Conservation (phyloP, 2,113 vertebrate genomes). For the Ascaphus truei region DNA sequence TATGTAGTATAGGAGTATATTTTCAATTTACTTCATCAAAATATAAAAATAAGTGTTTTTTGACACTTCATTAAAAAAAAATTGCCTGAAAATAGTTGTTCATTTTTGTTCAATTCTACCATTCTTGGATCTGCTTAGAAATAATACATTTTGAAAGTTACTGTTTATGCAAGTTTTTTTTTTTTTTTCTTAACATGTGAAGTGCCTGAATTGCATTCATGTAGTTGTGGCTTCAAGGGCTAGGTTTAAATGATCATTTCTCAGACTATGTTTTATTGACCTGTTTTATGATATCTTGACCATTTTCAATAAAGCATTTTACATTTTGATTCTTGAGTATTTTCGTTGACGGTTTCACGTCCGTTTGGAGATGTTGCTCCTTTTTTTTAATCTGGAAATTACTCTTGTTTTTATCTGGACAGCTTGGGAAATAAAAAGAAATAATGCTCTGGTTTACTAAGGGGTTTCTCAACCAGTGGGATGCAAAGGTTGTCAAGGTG, state of each 20-base stretch:
- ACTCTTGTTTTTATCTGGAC: no score
- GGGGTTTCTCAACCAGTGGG: no score
- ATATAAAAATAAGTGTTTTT: no score
- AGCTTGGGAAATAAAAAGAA: no score
- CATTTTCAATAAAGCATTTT: slow-evolving; percentile 65
- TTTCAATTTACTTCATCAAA: slow-evolving; percentile 27
- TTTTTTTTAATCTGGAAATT: no score
- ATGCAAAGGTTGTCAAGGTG: no score
- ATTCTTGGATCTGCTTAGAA: not conserved
- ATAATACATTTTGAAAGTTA: slow-evolving; percentile 28
- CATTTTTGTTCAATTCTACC: not conserved
- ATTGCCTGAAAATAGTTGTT: no score
- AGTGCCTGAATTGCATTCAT: slow-evolving; percentile 68
- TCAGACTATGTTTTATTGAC: slow-evolving; percentile 43
- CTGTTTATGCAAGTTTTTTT: slow-evolving; percentile 44
- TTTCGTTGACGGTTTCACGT: no score
- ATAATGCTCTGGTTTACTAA: no score
- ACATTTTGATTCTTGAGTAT: slow-evolving; percentile 39
- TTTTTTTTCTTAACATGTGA: slow-evolving; percentile 52
- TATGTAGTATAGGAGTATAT: slow-evolving; percentile 48
- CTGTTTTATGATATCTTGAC: slow-evolving; percentile 42
- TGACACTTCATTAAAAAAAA: no score
- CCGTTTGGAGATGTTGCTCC: no score
- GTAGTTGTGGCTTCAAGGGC: slow-evolving; percentile 42
- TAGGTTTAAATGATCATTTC: slow-evolving; percentile 41